Base-by-base conservation (phyloP, 1,140 invertebrate species). In the Drosophila tsacasi region DNA sequence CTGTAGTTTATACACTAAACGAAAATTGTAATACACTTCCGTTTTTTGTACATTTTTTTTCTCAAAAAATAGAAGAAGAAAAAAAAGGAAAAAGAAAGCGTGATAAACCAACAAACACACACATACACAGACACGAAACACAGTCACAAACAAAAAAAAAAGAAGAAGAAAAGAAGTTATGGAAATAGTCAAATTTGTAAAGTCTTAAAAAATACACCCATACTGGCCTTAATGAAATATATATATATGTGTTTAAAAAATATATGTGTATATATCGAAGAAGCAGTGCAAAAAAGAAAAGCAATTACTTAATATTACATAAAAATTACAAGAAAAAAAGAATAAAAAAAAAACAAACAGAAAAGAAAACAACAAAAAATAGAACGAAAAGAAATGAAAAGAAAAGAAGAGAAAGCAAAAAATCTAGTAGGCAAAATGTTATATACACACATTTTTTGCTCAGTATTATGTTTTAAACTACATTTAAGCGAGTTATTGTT, bases 391-490 rank as follows among this genome's bases (percentile, higher is more conserved):
- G 30, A 44, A 21, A 21, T 17, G 21, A 55, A 55, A 37, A 35
- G 50, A 54, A 23, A 37, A 37, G 52, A 55, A 23, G 19, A 55
- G 52, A 79, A 87, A 80, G 83, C 72, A 87, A 87, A 79, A 79
- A 87, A 91, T 79, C 58, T 76, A 76, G 65, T 72, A 81, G 80
- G 75, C 78, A 86, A 83, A 91, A 76, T 81, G 72, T 84, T 73
- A 73, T 66, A 89, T 79, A 84, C 81, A 84, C 81, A 84, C 79
- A 85, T 89, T 89, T 91, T 91, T 91, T 91, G 89, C 89, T 91
- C 89, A 91, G 89, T 91, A 91, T 91, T 91, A 91, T 91, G 83
- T 91, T 91, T 84, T 91, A 91, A 91, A 91, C 73, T 89, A 83
- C 77, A 87, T 80, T 85, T 91, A 91, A 91, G 89, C 76, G 89